Percentiles rank a stretch among this genome's conserved stretches.
Evolutionary conservation across 2,888 invertebrate genomes (phyloP).

Genomic region (Plebejus anna): DNA sequence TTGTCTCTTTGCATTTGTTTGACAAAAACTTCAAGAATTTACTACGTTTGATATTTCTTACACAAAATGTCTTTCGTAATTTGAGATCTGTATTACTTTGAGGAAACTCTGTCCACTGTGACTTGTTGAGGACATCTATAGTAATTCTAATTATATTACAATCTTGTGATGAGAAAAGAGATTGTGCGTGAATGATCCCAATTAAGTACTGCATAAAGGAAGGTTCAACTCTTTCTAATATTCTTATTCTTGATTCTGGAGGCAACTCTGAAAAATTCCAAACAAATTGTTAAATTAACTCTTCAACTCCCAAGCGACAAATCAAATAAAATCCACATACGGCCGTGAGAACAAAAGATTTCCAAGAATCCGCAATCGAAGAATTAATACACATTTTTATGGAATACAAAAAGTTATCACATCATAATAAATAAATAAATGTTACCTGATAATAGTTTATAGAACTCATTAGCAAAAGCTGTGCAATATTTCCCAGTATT

Average conservation of each 20-base stretch:
- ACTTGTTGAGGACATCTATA: slow-evolving; percentile 49
- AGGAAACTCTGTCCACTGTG: slow-evolving; percentile 49
- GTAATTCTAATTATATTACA: slow-evolving; percentile 52
- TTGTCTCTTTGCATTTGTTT: slow-evolving; percentile 43
- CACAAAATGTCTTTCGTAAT: slow-evolving; percentile 34
- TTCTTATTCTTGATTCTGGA: slow-evolving; percentile 49
- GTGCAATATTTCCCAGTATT: slow-evolving; percentile 54
- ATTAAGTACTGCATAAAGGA: slow-evolving; percentile 58
- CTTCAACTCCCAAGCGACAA: too few species aligned
- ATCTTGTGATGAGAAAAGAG: slow-evolving; percentile 48
- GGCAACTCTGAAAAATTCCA: slow-evolving; percentile 57
- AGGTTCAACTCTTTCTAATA: slow-evolving; percentile 61
- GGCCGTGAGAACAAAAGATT: too few species aligned
- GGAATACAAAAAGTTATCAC: background rate
- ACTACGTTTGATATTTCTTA: slow-evolving; percentile 44
- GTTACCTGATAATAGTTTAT: slow-evolving; percentile 58
- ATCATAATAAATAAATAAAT: background rate
- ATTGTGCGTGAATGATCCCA: slow-evolving; percentile 49
- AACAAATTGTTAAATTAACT: background rate
- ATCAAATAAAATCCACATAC: too few species aligned
- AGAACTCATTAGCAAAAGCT: slow-evolving; percentile 59
- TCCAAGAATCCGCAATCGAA: too few species aligned
- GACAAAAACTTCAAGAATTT: slow-evolving; percentile 46
- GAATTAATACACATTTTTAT: background rate
- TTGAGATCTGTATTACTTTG: slow-evolving; percentile 38